Evolutionary conservation across 30 jellyfish, hydroid and myxozoan genomes (phyloP).

Genomic region (Cassiopea xamachana): DNA sequence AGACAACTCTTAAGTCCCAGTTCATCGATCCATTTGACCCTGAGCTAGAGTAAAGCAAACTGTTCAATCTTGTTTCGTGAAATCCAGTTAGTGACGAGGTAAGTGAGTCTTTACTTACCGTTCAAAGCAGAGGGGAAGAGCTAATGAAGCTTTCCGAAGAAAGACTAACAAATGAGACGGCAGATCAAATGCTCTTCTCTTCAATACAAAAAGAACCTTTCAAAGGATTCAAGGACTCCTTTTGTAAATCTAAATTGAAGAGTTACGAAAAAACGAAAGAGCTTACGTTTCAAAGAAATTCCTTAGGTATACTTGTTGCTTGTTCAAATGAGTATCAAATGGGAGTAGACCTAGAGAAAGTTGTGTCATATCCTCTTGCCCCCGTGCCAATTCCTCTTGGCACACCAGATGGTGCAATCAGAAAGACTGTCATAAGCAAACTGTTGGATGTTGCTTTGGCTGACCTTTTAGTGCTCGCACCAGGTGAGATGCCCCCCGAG

Average conservation of each 20-base stretch:
- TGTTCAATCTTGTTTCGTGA: constrained; percentile 52
- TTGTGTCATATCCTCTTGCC: constrained; percentile 42
- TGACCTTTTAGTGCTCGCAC: background rate
- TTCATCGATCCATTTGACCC: constrained; percentile 36
- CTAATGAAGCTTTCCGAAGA: background rate
- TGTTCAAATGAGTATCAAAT: constrained; percentile 29
- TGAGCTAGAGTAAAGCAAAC: background rate
- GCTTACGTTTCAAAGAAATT: constrained; percentile 41
- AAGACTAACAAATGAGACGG: background rate
- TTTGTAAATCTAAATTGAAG: constrained; percentile 3
- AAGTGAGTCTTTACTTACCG: constrained; percentile 1
- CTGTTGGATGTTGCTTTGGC: constrained; percentile 20
- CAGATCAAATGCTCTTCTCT: constrained; percentile 10
- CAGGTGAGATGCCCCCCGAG: constrained; percentile 16
- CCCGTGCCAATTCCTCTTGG: constrained; percentile 37
- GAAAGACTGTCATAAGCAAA: constrained; percentile 33
- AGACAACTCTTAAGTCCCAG: background rate
- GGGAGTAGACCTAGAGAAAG: constrained; percentile 40
- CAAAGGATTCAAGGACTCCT: constrained; percentile 27
- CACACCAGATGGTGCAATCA: constrained; percentile 58
- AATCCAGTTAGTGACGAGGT: constrained; percentile 21
- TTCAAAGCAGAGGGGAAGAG: constrained; percentile 44
- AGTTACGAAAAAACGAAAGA: constrained; percentile 15
- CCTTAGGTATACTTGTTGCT: constrained; percentile 40
- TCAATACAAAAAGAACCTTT: constrained; percentile 24